These are phyloP conservation scores for Eretmocerus hayati DNA, from an alignment of 2,888 invertebrate genomes.

Conservation along the genomic window DNA sequence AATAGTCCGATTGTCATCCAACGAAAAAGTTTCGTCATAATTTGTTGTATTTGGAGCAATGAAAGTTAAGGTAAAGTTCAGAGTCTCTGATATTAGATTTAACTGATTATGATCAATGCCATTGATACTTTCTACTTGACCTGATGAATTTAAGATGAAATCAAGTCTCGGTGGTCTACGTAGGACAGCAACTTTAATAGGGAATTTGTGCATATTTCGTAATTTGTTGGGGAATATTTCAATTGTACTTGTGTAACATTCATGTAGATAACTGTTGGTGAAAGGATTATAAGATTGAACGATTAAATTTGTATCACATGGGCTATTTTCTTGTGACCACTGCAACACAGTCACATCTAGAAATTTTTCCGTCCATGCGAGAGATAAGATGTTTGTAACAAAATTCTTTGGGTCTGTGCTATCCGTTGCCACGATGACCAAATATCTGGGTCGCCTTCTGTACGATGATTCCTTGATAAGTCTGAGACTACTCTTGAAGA, in stretches of 20 bases:
- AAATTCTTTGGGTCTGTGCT: no score
- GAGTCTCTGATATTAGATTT: neutral
- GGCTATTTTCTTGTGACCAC: neutral
- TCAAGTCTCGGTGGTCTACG: neutral
- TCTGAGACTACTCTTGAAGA: no score
- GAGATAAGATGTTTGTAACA: neutral
- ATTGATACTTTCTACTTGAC: constrained; percentile 1
- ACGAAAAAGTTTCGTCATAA: no score
- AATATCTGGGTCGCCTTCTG: no score
- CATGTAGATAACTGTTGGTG: neutral
- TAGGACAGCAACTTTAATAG: constrained; percentile 1
- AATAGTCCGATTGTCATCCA: neutral
- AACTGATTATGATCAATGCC: constrained; percentile 4
- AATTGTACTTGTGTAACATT: neutral
- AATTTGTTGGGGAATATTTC: constrained; percentile 11
- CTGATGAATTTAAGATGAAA: constrained; percentile 1
- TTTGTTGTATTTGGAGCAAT: neutral
- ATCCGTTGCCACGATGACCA: no score
- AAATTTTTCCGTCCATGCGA: constrained; percentile 10
- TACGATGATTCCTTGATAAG: no score
- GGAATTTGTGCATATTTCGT: constrained; percentile 2
- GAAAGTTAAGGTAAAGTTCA: constrained; percentile 6
- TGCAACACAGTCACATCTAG: constrained; percentile 8
- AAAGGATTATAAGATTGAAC: constrained; percentile 11
- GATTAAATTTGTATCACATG: neutral